These are phyloP conservation scores for Nyctereutes procyonoides DNA, from an alignment of 2,113 vertebrate species.

Conservation along the genomic window DNA sequence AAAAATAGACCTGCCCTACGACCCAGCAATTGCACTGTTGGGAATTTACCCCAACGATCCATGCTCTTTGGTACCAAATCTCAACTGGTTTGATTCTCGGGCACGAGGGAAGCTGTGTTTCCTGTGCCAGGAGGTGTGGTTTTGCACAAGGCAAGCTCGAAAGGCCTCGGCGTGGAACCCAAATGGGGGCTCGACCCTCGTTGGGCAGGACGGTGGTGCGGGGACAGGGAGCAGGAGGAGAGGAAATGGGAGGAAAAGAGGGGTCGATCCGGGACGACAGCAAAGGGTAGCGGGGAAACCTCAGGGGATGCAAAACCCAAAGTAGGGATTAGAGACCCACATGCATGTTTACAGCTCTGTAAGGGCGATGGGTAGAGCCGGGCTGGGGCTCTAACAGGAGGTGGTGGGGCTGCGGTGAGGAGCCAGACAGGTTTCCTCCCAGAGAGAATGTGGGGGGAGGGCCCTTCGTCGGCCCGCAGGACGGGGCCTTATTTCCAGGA, in stretches of 20 bases:
- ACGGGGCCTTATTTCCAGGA: constrained; percentile 11
- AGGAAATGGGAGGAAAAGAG: not conserved
- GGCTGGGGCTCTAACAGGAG: constrained; percentile 54
- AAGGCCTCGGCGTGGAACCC: not conserved
- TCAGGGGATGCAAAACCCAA: not conserved
- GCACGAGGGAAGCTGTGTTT: not conserved
- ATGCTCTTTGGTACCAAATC: not conserved
- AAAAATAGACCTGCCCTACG: too few species aligned
- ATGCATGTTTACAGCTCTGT: not conserved
- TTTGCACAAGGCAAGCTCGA: not conserved
- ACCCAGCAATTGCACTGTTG: too few species aligned
- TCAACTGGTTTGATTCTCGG: not conserved
- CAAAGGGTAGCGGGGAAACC: not conserved
- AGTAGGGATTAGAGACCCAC: not conserved
- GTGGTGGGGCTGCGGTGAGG: not conserved
- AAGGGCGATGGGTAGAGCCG: not conserved
- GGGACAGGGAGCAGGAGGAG: not conserved
- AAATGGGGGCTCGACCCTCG: not conserved
- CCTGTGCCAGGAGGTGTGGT: not conserved
- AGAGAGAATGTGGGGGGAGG: not conserved
- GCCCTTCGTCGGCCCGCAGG: not conserved
- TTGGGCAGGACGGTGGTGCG: too few species aligned
- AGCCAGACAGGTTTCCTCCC: not conserved
- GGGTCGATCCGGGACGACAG: not conserved
- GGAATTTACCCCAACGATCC: too few species aligned